These are phyloP conservation scores for Adrianichthys oophorus DNA, from an alignment of 2,797 vertebrate species.

Conservation along the genomic window DNA sequence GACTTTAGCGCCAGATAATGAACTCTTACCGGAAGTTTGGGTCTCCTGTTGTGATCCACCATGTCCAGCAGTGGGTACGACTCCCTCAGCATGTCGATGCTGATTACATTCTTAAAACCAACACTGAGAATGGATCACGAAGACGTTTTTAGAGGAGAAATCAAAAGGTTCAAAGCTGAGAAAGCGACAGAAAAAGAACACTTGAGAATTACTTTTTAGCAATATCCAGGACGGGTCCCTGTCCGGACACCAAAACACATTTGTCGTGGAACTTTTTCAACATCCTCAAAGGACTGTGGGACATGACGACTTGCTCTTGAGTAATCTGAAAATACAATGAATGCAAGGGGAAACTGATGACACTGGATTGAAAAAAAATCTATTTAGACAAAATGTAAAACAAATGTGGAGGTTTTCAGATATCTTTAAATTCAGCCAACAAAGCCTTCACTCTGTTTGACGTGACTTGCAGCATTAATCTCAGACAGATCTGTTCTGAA, in stretches of 20 bases:
- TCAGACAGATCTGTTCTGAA: too few relatives aligned
- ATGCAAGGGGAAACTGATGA: conserved; percentile 7
- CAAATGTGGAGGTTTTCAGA: too few relatives aligned
- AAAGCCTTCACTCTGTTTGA: too few relatives aligned
- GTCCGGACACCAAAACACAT: conserved; percentile 90
- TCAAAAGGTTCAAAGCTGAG: background rate
- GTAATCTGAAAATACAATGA: conserved; percentile 77
- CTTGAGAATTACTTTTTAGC: conserved; percentile 86
- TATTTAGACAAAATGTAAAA: background rate
- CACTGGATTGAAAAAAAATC: too few relatives aligned
- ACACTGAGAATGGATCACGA: conserved; percentile 70
- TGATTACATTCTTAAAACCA: conserved; percentile 87
- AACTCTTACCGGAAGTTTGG: conserved; percentile 79
- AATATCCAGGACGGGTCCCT: conserved; percentile 90
- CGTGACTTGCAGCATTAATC: too few relatives aligned
- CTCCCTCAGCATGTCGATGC: conserved; percentile 86
- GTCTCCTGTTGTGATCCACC: conserved; percentile 88
- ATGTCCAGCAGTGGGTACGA: conserved; percentile 88
- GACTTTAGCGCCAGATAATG: background rate
- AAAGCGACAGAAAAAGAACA: background rate
- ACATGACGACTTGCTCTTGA: conserved; percentile 91
- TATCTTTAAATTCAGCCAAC: too few relatives aligned
- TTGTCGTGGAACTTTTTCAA: conserved; percentile 90
- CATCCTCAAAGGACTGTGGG: conserved; percentile 91
- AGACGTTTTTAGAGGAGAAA: conserved; percentile 16